Conservation (phyloP, 1,140 invertebrate genomes). For the Vanessa tameamea region DNA sequence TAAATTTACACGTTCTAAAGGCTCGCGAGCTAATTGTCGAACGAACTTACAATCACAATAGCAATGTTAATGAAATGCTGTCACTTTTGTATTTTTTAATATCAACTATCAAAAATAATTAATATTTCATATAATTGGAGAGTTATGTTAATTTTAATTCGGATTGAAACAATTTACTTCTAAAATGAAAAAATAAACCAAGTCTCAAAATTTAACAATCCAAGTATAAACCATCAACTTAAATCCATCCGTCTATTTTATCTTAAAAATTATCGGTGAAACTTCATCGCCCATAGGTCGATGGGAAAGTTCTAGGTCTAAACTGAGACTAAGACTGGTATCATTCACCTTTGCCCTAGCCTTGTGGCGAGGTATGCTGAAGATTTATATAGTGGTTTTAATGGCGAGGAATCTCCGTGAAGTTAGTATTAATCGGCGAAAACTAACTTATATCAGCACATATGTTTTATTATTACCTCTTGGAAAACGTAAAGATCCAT, state of each 20-base stretch:
- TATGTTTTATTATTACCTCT: no score
- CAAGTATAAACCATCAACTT: background rate
- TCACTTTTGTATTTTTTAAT: no score
- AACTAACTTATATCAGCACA: background rate
- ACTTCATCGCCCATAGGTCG: conserved; percentile 23
- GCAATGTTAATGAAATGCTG: no score
- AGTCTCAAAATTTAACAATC: no score
- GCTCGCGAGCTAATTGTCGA: background rate
- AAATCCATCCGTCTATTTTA: background rate
- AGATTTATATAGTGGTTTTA: background rate
- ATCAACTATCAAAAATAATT: no score
- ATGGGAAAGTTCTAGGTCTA: conserved; percentile 40
- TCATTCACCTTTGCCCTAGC: background rate
- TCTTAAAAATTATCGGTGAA: conserved; percentile 25
- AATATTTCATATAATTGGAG: no score
- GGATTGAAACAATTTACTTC: no score
- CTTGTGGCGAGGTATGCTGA: background rate
- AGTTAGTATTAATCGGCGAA: background rate
- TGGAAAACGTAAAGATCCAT: no score
- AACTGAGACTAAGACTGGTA: background rate
- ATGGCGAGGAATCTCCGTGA: background rate
- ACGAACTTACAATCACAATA: background rate
- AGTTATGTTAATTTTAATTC: no score
- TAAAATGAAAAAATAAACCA: no score
- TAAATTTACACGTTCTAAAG: conserved; percentile 1